Evolutionary conservation across 2,888 invertebrate species (phyloP).

Genomic region (Apamea crenata): DNA sequence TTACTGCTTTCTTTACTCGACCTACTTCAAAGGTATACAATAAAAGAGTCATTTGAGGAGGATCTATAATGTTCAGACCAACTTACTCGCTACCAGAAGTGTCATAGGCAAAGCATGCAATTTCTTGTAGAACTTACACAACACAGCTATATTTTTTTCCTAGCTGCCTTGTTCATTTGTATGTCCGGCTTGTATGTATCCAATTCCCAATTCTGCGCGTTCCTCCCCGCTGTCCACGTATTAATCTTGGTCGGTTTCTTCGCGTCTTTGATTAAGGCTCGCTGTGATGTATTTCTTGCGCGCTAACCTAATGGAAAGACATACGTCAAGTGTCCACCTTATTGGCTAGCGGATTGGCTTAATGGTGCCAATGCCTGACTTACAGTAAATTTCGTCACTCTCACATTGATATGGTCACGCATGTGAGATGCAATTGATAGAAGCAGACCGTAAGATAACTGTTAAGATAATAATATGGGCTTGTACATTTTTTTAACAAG

Average conservation of each 20-base stretch:
- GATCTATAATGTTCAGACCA: slow-evolving; percentile 17
- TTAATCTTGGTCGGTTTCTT: slow-evolving; percentile 87
- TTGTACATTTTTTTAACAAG: slow-evolving; percentile 58
- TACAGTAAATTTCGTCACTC: slow-evolving; percentile 81
- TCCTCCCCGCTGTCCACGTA: slow-evolving; percentile 82
- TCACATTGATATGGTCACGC: slow-evolving; percentile 65
- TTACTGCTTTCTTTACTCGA: slow-evolving; percentile 35
- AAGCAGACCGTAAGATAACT: slow-evolving; percentile 56
- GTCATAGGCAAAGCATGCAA: background rate
- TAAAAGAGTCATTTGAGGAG: slow-evolving; percentile 19
- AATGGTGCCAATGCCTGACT: slow-evolving; percentile 83
- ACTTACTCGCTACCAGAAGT: background rate
- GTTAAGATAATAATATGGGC: slow-evolving; percentile 52
- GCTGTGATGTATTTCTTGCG: slow-evolving; percentile 89
- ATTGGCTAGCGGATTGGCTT: slow-evolving; percentile 87
- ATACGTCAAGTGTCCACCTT: slow-evolving; percentile 90
- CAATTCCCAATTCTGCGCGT: slow-evolving; percentile 77
- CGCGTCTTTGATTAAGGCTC: slow-evolving; percentile 88
- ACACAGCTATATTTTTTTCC: slow-evolving; percentile 66
- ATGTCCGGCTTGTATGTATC: slow-evolving; percentile 74
- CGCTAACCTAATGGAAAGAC: slow-evolving; percentile 88
- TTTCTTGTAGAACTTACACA: slow-evolving; percentile 61
- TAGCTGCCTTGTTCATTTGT: slow-evolving; percentile 75
- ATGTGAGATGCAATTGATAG: slow-evolving; percentile 49
- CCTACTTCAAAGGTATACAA: slow-evolving; percentile 37